Conservation (phyloP, 2,113 vertebrate genomes). For the Sialia sialis region DNA sequence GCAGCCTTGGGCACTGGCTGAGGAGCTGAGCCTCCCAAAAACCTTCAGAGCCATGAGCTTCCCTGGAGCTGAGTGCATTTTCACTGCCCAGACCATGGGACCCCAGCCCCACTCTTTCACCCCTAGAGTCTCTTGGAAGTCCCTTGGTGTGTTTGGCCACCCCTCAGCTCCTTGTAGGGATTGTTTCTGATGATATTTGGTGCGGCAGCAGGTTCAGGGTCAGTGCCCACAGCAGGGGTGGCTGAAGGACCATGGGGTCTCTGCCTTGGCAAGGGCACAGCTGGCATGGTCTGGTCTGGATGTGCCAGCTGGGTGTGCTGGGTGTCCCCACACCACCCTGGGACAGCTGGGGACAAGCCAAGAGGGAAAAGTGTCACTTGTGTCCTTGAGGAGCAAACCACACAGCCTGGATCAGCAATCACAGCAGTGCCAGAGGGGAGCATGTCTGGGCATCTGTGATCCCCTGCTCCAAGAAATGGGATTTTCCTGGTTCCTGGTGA, state of each 20-base stretch:
- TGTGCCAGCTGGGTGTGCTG: not conserved
- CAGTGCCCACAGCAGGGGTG: not conserved
- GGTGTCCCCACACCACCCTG: not conserved
- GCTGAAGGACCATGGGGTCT: not conserved
- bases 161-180: too few relatives aligned
- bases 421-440: not conserved
- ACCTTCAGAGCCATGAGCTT: not conserved
- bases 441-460: not conserved
- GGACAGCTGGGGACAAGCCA: not conserved
- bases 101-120: not conserved
- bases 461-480: not conserved
- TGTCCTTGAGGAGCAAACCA: not conserved
- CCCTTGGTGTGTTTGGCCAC: accelerated
- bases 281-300: accelerated
- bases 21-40: not conserved
- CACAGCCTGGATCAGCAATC: not conserved
- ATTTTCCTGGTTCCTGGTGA: not conserved
- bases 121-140: accelerated
- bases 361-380: not conserved
- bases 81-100: not conserved
- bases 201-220: not conserved
- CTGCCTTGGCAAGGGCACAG: not conserved
- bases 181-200: accelerated
- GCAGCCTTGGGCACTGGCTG: not conserved
- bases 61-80: not conserved